A percentile compares a stretch with the other conserved stretches of the same genome.
phyloP scores from a whole-genome alignment of 2,113 vertebrate species.

The Parotia lawesii region DNA sequence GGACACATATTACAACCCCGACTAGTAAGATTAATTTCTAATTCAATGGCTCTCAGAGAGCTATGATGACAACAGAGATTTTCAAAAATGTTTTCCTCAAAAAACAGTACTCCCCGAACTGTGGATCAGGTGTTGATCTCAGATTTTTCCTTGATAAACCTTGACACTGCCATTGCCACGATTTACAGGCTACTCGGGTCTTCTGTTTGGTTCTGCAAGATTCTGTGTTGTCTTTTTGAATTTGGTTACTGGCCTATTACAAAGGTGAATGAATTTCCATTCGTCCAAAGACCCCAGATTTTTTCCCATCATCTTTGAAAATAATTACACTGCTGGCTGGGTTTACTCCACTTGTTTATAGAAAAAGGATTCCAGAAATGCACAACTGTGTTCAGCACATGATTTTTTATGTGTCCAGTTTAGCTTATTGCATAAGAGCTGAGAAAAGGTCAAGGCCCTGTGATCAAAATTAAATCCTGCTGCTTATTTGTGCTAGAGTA shows the following conservation, averaged over 20 bases:
- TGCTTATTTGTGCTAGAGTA: not conserved
- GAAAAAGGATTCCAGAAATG: not conserved
- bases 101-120: not conserved
- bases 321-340: not conserved
- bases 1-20: not conserved
- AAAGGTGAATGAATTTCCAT: not conserved
- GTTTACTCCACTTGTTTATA: not conserved
- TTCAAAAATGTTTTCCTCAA: not conserved
- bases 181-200: not conserved
- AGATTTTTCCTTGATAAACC: not conserved
- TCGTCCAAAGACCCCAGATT: not conserved
- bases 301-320: not conserved
- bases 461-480: not conserved
- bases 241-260: not conserved
- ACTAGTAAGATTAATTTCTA: not conserved
- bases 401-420: not conserved
- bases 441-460: not conserved
- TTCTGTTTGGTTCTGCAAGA: not conserved
- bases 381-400: fast-evolving
- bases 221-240: not conserved
- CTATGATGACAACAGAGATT: not conserved
- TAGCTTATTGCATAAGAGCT: not conserved
- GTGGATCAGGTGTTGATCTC: not conserved
- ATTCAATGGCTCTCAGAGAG: not conserved
- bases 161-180: not conserved